Percentiles rank a stretch among this genome's conserved stretches.
Conservation (phyloP, 2,113 vertebrate species). For the Vidua chalybeata region DNA sequence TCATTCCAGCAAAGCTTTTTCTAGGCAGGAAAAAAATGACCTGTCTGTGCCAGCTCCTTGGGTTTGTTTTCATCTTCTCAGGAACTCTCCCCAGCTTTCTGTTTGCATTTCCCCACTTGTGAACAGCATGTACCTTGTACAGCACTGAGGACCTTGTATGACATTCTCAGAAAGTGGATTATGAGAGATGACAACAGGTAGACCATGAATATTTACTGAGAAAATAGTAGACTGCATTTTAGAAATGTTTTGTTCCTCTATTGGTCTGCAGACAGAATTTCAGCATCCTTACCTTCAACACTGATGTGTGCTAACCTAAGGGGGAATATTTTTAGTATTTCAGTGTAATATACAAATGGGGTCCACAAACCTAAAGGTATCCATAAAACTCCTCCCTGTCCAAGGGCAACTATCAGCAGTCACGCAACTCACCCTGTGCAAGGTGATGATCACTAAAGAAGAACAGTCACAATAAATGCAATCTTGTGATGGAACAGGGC, state of each 20-base stretch:
- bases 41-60: neutral
- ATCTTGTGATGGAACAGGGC: neutral
- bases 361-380: neutral
- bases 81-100: neutral
- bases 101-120: neutral
- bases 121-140: neutral
- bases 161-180: neutral
- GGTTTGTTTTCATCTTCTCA: neutral
- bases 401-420: neutral
- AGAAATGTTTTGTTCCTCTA: neutral
- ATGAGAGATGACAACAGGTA: neutral
- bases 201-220: neutral
- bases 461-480: neutral
- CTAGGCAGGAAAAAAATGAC: neutral
- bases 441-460: neutral
- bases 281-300: neutral
- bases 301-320: neutral
- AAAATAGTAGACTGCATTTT: neutral
- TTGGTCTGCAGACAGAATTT: neutral
- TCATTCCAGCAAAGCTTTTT: neutral
- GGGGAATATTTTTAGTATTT: neutral
- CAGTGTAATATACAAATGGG: no score
- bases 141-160: neutral
- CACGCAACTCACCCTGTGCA: rapidly evolving
- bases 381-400: neutral